Evolutionary conservation across 1,140 invertebrate species (phyloP).

Genomic region (Babylonia areolata): DNA sequence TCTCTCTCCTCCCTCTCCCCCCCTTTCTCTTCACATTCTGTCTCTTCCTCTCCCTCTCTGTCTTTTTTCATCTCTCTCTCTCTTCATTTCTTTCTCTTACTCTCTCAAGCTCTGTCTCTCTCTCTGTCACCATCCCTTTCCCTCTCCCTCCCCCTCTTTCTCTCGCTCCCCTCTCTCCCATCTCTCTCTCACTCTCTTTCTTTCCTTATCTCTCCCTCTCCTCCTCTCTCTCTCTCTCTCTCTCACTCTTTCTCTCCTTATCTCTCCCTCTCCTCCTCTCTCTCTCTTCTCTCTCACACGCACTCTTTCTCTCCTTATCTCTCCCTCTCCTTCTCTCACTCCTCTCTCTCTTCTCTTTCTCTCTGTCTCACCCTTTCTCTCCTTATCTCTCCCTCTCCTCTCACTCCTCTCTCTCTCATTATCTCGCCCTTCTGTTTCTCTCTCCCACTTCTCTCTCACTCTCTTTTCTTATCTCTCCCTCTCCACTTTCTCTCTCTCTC

Average conservation of each 20-base stretch:
- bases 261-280: too few relatives aligned
- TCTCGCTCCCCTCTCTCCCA: too few relatives aligned
- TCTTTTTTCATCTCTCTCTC: too few relatives aligned
- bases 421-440: not conserved
- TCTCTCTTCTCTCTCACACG: too few relatives aligned
- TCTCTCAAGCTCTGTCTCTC: too few relatives aligned
- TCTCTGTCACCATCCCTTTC: too few relatives aligned
- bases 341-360: not conserved
- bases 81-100: too few relatives aligned
- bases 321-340: not conserved
- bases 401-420: not conserved
- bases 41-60: too few relatives aligned
- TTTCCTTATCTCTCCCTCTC: not conserved
- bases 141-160: not conserved
- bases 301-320: too few relatives aligned
- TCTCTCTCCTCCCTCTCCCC: not conserved
- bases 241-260: too few relatives aligned
- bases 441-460: not conserved
- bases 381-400: not conserved
- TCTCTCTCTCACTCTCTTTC: not conserved
- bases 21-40: too few relatives aligned
- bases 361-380: not conserved
- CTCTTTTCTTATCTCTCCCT: constrained; percentile 14
- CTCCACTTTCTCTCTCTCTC: constrained; percentile 14
- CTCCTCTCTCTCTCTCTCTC: too few relatives aligned